Conservation (phyloP, 1,140 invertebrate species). For the Maniola jurtina region DNA sequence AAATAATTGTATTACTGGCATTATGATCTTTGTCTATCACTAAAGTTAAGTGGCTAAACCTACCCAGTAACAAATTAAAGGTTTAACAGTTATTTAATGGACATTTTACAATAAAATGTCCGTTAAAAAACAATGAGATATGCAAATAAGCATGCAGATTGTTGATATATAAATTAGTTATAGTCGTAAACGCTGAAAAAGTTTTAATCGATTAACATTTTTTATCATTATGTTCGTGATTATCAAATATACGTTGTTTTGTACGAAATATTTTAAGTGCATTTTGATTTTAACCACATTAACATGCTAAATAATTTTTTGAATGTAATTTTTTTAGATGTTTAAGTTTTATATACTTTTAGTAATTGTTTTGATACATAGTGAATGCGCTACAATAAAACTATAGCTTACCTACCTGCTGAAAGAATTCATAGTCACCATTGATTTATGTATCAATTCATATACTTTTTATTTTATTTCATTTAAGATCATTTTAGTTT, state of each 20-base stretch:
- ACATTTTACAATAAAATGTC: too few species aligned
- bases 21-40: too few species aligned
- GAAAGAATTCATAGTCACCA: constrained; percentile 28
- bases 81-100: too few species aligned
- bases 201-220: constrained; percentile 48
- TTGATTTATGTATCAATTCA: constrained; percentile 59
- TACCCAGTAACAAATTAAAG: too few species aligned
- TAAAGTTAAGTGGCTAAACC: too few species aligned
- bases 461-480: constrained; percentile 43
- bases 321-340: constrained; percentile 48
- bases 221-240: constrained; percentile 38
- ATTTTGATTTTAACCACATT: constrained; percentile 76
- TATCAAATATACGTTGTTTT: constrained; percentile 33
- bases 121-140: too few species aligned
- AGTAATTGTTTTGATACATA: constrained; percentile 49
- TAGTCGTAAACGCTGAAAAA: constrained; percentile 30
- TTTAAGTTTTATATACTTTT: constrained; percentile 41
- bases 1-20: too few species aligned
- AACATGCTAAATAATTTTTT: constrained; percentile 67
- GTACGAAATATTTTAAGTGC: constrained; percentile 54
- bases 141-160: too few species aligned
- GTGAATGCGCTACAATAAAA: constrained; percentile 34
- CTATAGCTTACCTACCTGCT: constrained; percentile 8
- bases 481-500: constrained; percentile 48
- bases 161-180: too few species aligned